These are phyloP conservation scores for Apeltes quadracus DNA, from an alignment of 2,113 vertebrate species.

Conservation along the genomic window DNA sequence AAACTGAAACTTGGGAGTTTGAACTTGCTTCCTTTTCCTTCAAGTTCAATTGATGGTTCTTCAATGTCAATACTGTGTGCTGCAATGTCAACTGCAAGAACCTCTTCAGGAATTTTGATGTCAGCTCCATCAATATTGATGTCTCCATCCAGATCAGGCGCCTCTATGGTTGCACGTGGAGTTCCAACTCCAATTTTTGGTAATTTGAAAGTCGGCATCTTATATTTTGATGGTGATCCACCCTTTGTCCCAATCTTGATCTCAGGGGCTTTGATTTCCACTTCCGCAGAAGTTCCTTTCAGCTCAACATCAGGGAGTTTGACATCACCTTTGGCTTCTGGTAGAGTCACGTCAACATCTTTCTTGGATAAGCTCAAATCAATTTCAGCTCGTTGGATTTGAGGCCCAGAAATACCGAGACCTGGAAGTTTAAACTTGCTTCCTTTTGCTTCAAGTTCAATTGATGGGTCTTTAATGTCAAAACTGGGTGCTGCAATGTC, in stretches of 20 bases:
- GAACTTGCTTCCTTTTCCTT: too few species aligned
- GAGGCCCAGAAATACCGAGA: conserved; percentile 32
- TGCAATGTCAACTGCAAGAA: background rate
- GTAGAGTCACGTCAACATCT: conserved; percentile 38
- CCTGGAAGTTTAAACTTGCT: conserved; percentile 58
- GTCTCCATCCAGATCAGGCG: conserved; percentile 4
- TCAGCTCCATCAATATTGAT: conserved; percentile 11
- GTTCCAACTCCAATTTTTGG: conserved; percentile 51
- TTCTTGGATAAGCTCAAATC: conserved; percentile 28
- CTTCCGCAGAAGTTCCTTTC: background rate
- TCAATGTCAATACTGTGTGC: conserved; percentile 29
- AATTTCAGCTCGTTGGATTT: conserved; percentile 19
- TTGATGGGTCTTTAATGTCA: conserved; percentile 4
- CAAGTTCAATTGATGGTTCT: background rate
- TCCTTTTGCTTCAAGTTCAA: conserved; percentile 19
- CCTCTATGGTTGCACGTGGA: conserved; percentile 5
- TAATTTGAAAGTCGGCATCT: conserved; percentile 55
- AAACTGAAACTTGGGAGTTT: too few species aligned
- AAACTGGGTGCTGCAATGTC: too few species aligned
- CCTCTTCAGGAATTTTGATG: conserved; percentile 5
- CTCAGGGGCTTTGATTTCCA: conserved; percentile 29
- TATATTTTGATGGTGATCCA: conserved; percentile 55
- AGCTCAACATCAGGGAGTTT: conserved; percentile 10
- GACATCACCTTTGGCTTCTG: conserved; percentile 36
- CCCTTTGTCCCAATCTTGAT: background rate